Evolutionary conservation across 2,113 vertebrate species (phyloP).

Genomic region (Mugil cephalus): DNA sequence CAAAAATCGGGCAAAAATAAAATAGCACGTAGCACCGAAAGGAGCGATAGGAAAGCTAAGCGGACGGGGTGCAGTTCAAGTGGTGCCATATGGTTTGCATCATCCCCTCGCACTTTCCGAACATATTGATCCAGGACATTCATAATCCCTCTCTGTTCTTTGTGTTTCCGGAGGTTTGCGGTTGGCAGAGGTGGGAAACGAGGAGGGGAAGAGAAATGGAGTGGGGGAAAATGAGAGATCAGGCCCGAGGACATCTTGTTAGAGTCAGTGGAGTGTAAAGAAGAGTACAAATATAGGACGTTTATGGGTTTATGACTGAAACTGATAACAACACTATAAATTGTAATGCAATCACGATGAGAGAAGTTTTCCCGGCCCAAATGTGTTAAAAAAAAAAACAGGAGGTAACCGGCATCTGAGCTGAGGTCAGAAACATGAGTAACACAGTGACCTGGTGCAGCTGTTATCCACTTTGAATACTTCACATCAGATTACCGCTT

Average conservation of each 20-base stretch:
- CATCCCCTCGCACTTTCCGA: slow-evolving; percentile 48
- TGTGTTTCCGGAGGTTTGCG: slow-evolving; percentile 45
- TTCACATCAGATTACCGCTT: slow-evolving; percentile 32
- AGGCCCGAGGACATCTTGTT: slow-evolving; percentile 42
- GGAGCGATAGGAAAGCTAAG: slow-evolving; percentile 34
- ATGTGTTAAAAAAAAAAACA: slow-evolving; percentile 19
- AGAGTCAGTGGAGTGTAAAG: slow-evolving; percentile 23
- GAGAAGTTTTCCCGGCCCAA: slow-evolving; percentile 7
- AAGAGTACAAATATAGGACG: slow-evolving; percentile 28
- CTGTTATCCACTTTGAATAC: slow-evolving; percentile 39
- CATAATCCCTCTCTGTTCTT: slow-evolving; percentile 50
- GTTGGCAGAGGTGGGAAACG: slow-evolving; percentile 37
- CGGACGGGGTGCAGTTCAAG: slow-evolving; percentile 66
- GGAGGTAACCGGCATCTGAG: neutral
- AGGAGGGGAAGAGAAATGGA: neutral
- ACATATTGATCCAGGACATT: slow-evolving; percentile 71
- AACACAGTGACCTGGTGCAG: slow-evolving; percentile 22
- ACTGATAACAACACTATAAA: slow-evolving; percentile 41
- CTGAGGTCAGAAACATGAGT: neutral
- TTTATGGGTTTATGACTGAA: slow-evolving; percentile 36
- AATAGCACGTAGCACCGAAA: slow-evolving; percentile 10
- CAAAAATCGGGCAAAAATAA: neutral
- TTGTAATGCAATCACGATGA: slow-evolving; percentile 16
- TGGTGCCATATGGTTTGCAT: slow-evolving; percentile 70
- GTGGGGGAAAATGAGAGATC: slow-evolving; percentile 10